These are phyloP conservation scores for Ypsolopha sequella DNA, from an alignment of 2,888 invertebrate species.

Conservation along the genomic window DNA sequence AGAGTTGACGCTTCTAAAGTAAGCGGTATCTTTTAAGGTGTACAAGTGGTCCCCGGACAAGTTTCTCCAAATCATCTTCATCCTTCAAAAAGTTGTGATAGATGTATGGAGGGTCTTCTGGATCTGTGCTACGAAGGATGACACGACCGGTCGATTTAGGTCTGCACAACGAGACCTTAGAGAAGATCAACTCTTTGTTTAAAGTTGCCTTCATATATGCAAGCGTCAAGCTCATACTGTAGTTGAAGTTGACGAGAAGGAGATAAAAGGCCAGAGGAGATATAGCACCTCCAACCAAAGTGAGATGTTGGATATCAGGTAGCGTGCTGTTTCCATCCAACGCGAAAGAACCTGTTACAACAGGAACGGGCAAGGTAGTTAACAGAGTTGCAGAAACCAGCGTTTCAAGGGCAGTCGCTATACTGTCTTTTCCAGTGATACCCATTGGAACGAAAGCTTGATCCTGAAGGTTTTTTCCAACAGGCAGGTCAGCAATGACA, in stretches of 20 bases:
- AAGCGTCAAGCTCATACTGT: neutral
- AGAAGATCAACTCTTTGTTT: slow-evolving; percentile 7
- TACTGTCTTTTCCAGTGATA: neutral
- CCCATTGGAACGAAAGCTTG: slow-evolving; percentile 21
- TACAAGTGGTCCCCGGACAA: slow-evolving; percentile 29
- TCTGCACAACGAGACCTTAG: slow-evolving; percentile 18
- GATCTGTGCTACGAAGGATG: slow-evolving; percentile 54
- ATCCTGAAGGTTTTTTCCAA: slow-evolving; percentile 50
- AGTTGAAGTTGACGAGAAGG: slow-evolving; percentile 1
- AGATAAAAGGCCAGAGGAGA: neutral
- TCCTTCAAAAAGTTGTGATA: slow-evolving; percentile 69
- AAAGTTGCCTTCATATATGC: neutral
- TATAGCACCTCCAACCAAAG: neutral
- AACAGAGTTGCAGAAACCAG: neutral
- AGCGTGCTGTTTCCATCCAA: neutral
- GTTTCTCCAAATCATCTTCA: slow-evolving; percentile 44
- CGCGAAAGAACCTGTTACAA: neutral
- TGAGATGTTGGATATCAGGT: slow-evolving; percentile 3
- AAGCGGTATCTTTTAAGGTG: slow-evolving; percentile 30
- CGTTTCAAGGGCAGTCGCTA: neutral
- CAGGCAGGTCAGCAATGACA: slow-evolving; percentile 31
- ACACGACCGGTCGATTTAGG: slow-evolving; percentile 62
- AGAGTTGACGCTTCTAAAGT: slow-evolving; percentile 31
- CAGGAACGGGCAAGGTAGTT: slow-evolving; percentile 1
- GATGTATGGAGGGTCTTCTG: slow-evolving; percentile 62